Conservation (phyloP, 1,140 invertebrate species). For the Radopholus similis region DNA sequence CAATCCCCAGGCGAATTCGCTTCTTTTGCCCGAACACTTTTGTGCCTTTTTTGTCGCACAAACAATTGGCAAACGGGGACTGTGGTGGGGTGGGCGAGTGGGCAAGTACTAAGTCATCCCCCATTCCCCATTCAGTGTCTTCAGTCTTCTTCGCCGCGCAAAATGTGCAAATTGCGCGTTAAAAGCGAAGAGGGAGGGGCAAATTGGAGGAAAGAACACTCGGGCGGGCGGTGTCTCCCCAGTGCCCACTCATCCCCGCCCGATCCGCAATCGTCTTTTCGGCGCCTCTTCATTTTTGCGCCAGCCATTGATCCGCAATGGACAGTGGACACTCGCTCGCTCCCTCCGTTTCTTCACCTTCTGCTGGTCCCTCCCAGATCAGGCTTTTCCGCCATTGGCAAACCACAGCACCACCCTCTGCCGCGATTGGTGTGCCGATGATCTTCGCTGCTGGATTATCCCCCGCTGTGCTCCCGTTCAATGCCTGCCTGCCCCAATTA, state of each 20-base stretch:
- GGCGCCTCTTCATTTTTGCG: neutral
- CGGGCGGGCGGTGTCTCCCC: neutral
- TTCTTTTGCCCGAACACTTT: neutral
- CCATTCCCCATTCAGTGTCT: neutral
- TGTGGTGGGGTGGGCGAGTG: neutral
- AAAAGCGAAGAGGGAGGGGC: neutral
- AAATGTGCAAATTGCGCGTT: conserved; percentile 3
- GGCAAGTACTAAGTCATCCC: neutral
- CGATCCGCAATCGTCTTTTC: neutral
- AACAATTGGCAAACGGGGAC: too few relatives aligned
- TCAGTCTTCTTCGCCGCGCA: neutral
- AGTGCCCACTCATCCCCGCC: neutral
- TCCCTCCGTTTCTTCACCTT: neutral
- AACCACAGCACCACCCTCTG: too few relatives aligned
- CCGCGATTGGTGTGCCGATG: too few relatives aligned
- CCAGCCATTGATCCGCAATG: too few relatives aligned
- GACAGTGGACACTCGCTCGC: neutral
- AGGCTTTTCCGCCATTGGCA: too few relatives aligned
- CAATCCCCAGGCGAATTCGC: neutral
- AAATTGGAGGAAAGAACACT: neutral
- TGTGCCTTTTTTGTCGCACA: too few relatives aligned
- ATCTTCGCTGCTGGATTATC: too few relatives aligned
- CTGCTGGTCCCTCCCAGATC: neutral
- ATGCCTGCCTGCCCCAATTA: too few relatives aligned
- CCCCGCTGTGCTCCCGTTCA: too few relatives aligned